phyloP scores from a whole-genome alignment of 2,113 vertebrate species.

The Dasyornis broadbenti region DNA sequence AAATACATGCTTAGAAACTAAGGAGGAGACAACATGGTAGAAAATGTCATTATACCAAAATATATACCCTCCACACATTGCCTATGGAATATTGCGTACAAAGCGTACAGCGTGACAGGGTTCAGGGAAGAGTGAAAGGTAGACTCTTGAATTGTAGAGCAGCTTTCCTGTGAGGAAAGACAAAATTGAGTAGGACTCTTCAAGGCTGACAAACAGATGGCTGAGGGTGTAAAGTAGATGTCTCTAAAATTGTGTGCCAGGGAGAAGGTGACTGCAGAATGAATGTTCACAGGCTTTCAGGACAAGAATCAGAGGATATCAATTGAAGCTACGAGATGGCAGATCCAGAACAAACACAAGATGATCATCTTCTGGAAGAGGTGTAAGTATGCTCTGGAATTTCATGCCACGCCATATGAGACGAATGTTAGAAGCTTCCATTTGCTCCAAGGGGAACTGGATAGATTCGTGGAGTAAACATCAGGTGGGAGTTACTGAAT shows the following conservation, averaged over 20 bases:
- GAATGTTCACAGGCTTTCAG: background rate
- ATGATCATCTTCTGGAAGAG: background rate
- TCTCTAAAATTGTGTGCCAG: background rate
- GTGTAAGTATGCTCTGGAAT: background rate
- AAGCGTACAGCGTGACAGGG: background rate
- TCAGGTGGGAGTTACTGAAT: background rate
- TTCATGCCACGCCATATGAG: rapidly evolving
- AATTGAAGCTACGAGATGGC: background rate
- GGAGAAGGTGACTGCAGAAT: background rate
- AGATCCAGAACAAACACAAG: background rate
- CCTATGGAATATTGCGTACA: rapidly evolving
- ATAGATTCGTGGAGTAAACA: background rate
- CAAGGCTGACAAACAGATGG: background rate
- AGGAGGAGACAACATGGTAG: background rate
- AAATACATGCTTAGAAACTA: background rate
- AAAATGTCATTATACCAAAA: background rate
- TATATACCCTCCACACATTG: rapidly evolving
- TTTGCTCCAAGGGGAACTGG: background rate
- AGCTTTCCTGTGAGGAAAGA: background rate
- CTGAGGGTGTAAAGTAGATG: background rate
- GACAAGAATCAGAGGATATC: background rate
- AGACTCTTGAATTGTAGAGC: background rate
- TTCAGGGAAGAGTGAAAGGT: background rate
- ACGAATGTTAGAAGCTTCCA: background rate
- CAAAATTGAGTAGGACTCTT: background rate